A percentile compares a stretch with the other conserved stretches of the same genome.
These are phyloP conservation scores for Poeciliopsis paucimaculata DNA, from an alignment of 2,797 vertebrate species.

Conservation along the genomic window DNA sequence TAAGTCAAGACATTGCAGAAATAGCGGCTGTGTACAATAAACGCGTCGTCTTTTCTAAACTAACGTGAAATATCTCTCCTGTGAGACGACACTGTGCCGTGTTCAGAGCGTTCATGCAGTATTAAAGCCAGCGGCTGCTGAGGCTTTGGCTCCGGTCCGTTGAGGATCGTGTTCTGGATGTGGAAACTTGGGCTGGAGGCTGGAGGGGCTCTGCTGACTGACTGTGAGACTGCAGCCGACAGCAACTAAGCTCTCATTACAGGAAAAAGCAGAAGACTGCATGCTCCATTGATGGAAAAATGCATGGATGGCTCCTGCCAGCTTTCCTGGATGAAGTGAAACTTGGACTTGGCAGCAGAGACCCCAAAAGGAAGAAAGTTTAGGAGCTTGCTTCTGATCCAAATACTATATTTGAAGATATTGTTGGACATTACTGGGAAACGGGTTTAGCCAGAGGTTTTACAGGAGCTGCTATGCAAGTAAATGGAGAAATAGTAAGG, in stretches of 20 bases:
- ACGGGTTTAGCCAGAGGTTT: slow-evolving; percentile 50
- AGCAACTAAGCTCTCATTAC: slow-evolving; percentile 51
- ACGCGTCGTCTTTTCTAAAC: slow-evolving; percentile 28
- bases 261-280: slow-evolving; percentile 59
- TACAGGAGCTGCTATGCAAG: slow-evolving; percentile 38
- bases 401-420: slow-evolving; percentile 45
- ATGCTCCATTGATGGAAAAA: slow-evolving; percentile 67
- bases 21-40: slow-evolving; percentile 35
- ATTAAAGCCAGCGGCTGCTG: slow-evolving; percentile 56
- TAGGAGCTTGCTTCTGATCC: slow-evolving; percentile 47
- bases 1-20: slow-evolving; percentile 28
- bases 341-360: slow-evolving; percentile 57
- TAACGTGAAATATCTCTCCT: slow-evolving; percentile 42
- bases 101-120: slow-evolving; percentile 44
- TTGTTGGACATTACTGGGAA: slow-evolving; percentile 28
- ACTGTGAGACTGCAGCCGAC: slow-evolving; percentile 29
- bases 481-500: slow-evolving; percentile 10
- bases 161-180: slow-evolving; percentile 63
- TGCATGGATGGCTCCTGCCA: slow-evolving; percentile 49
- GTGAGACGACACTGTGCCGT: slow-evolving; percentile 39
- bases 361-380: slow-evolving; percentile 52
- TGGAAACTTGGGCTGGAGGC: slow-evolving; percentile 42
- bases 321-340: slow-evolving; percentile 50
- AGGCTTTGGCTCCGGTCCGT: slow-evolving; percentile 63
- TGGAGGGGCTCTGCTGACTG: slow-evolving; percentile 49